Conservation (phyloP, 2,797 vertebrate genomes). For the Lophotriccus pileatus region DNA sequence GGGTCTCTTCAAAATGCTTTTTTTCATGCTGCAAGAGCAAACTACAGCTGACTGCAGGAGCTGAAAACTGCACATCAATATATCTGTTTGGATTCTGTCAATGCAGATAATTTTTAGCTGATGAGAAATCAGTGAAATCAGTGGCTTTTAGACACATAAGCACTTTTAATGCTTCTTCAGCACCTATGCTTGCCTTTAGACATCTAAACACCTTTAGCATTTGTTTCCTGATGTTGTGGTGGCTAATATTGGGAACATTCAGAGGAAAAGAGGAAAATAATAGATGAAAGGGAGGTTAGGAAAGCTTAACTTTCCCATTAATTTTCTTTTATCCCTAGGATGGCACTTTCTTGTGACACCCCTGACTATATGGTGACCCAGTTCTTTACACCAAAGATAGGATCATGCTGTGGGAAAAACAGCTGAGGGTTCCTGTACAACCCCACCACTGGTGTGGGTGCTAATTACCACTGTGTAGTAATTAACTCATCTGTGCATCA, state of each 20-base stretch:
- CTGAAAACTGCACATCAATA: background rate
- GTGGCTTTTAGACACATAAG: background rate
- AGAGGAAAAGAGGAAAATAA: background rate
- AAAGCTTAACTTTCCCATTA: background rate
- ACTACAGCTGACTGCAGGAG: background rate
- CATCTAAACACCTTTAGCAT: background rate
- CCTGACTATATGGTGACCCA: background rate
- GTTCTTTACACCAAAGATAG: background rate
- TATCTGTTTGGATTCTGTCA: background rate
- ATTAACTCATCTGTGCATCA: conserved; percentile 21
- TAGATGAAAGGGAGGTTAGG: background rate
- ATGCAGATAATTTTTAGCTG: background rate
- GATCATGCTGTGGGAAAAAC: background rate
- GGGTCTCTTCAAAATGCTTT: background rate
- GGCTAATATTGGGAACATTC: background rate
- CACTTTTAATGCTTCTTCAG: background rate
- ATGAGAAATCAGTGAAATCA: background rate
- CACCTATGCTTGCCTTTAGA: background rate
- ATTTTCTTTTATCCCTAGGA: background rate
- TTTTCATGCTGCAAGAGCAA: background rate
- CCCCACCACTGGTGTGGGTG: background rate
- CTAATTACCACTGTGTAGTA: background rate
- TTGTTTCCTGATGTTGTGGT: background rate
- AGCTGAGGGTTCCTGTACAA: background rate
- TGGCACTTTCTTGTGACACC: background rate